A percentile compares a stretch with the other conserved stretches of the same genome.
These are phyloP conservation scores for Telmatochromis sp. DNA, from an alignment of 2,113 vertebrate genomes.

Conservation along the genomic window DNA sequence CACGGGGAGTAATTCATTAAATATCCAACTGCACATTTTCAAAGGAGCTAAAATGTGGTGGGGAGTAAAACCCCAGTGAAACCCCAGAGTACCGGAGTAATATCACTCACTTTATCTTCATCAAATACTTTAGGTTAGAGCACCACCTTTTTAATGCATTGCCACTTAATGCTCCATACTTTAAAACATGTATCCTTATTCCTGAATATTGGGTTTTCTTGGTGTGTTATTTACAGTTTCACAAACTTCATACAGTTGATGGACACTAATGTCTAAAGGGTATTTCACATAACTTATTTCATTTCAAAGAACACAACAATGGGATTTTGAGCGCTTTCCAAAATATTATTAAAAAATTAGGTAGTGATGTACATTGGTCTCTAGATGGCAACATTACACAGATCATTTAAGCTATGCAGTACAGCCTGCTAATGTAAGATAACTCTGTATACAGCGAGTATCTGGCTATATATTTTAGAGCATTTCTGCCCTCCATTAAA, in stretches of 20 bases:
- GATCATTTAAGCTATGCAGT: background rate
- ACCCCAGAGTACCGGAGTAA: background rate
- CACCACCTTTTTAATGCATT: background rate
- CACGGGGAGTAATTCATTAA: background rate
- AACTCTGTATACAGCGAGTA: background rate
- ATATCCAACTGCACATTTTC: background rate
- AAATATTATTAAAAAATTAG: background rate
- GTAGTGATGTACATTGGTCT: conserved; percentile 8
- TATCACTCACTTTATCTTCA: conserved; percentile 13
- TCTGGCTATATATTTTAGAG: background rate
- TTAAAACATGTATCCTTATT: background rate
- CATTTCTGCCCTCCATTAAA: background rate
- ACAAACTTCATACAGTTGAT: background rate
- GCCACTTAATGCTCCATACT: background rate
- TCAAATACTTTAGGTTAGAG: background rate
- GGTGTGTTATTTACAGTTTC: background rate
- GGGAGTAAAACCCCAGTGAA: background rate
- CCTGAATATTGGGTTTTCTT: background rate
- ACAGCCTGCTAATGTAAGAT: background rate
- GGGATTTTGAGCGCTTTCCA: background rate
- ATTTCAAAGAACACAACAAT: background rate
- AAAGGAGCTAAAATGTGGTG: background rate
- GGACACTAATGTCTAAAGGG: background rate
- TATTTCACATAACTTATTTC: background rate
- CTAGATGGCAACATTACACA: conserved; percentile 47